Percentiles rank a stretch among this genome's conserved stretches.
Conservation (phyloP, 2,113 vertebrate genomes). For the Bombycilla garrulus region DNA sequence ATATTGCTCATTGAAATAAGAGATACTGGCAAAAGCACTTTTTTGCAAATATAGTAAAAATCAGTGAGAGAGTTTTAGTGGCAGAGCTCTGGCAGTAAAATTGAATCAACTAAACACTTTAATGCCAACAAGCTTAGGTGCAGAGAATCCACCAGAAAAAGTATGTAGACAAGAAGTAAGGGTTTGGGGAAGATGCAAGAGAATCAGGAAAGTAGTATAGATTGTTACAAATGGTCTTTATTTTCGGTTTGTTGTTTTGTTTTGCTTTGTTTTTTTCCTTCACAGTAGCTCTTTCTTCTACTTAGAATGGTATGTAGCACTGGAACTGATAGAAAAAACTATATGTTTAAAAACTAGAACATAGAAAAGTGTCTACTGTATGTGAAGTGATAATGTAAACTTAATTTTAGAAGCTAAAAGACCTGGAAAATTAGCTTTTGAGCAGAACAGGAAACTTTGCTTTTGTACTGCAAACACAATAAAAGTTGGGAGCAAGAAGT, state of each 20-base stretch:
- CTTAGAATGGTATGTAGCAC: neutral
- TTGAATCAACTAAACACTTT: conserved; percentile 15
- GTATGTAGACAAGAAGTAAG: neutral
- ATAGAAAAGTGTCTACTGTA: neutral
- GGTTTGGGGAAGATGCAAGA: neutral
- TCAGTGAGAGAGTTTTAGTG: neutral
- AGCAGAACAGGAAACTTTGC: neutral
- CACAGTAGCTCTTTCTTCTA: neutral
- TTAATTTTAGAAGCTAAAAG: neutral
- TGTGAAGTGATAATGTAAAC: neutral
- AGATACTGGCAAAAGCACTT: neutral
- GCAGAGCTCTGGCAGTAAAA: neutral
- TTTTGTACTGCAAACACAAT: neutral
- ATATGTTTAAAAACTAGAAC: neutral
- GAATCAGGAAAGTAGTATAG: neutral
- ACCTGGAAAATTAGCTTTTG: neutral
- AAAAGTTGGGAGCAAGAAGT: neutral
- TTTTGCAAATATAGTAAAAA: neutral
- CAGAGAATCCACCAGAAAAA: neutral
- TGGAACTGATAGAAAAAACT: neutral
- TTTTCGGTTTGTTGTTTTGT: neutral
- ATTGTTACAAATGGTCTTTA: neutral
- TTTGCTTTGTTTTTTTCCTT: neutral
- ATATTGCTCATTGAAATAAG: conserved; percentile 28
- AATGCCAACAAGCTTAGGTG: neutral